Evolutionary conservation across 2,888 invertebrate species (phyloP).

Genomic region (Agrotis segetum): DNA sequence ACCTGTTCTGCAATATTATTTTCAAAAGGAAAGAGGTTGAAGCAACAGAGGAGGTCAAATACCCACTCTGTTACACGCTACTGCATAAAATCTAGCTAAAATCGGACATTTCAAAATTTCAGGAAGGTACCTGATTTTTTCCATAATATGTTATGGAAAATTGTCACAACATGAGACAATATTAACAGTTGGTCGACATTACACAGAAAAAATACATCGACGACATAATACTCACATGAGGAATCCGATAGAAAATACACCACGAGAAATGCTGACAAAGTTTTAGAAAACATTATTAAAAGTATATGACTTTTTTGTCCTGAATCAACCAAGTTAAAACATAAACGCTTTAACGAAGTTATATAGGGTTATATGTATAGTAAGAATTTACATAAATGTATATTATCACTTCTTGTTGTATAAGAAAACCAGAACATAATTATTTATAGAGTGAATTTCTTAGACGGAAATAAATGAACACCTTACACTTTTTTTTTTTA

Average conservation of each 20-base stretch:
- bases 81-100: too few species aligned
- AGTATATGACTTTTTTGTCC: not conserved
- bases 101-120: too few species aligned
- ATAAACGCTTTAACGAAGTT: not conserved
- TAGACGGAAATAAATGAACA: too few species aligned
- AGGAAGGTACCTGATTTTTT: too few species aligned
- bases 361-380: constrained; percentile 19
- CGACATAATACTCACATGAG: not conserved
- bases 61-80: too few species aligned
- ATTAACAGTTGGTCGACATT: not conserved
- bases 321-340: not conserved
- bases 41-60: too few species aligned
- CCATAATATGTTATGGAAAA: too few species aligned
- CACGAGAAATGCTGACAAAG: constrained; percentile 6
- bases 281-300: constrained; percentile 9
- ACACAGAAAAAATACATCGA: not conserved
- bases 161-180: not conserved
- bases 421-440: not conserved
- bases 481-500: too few species aligned
- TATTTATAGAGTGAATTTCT: not conserved
- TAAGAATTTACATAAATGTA: not conserved
- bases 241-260: not conserved
- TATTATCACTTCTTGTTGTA: constrained; percentile 1
- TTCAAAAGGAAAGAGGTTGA: too few species aligned
- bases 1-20: too few species aligned